Base-by-base conservation (phyloP, 2,888 invertebrate species). In the Brachycybe producta region DNA sequence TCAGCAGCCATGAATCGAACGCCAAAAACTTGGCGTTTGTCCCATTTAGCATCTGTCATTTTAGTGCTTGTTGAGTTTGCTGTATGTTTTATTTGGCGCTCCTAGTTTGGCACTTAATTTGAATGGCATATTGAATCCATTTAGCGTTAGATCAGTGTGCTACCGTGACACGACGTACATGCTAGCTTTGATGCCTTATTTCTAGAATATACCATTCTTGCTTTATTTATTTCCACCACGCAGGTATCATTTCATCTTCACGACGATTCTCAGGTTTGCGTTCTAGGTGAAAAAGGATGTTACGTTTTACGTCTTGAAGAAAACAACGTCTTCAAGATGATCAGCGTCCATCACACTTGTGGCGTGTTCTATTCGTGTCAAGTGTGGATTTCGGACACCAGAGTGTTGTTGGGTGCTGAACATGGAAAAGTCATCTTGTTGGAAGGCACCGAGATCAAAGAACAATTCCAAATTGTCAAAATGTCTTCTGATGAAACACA, bases 261-360 rank as follows among this genome's bases (percentile, higher is more conserved):
- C 35, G 46, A 55, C 24, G 35, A 43, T 19, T 32, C 39, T 13
- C 41, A 41, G 36, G 35, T 52, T n/a, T 47, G 51, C 24, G 15
- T 54, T 24, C 30, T 51, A n/a, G 51, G 41, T 34, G 77, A 77
- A 1, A 69, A 72, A 34, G 76, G 76, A 48, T 75, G 79, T 3
- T 81, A 85, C 61, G 77, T 82, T 57, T 76, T 84, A 56, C 73
- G 85, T 67, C 82, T 81, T 27, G 80, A 81, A 36, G 73, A 79
- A 19, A 86, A 87, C 62, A 80, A 78, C 2, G 76, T 79, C 8
- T 82, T 87, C 78, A 76, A 84, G 30, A 83, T 83, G 55, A 86
- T 80, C 70, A 86, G 85, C 8, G 86, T 81, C 69, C 77, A 82
- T 56, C 90, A 88, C 65, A 77, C 81, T 32, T 87, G 88, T 28